phyloP scores from a whole-genome alignment of 2,113 vertebrate genomes.

The Grallaria varia region DNA sequence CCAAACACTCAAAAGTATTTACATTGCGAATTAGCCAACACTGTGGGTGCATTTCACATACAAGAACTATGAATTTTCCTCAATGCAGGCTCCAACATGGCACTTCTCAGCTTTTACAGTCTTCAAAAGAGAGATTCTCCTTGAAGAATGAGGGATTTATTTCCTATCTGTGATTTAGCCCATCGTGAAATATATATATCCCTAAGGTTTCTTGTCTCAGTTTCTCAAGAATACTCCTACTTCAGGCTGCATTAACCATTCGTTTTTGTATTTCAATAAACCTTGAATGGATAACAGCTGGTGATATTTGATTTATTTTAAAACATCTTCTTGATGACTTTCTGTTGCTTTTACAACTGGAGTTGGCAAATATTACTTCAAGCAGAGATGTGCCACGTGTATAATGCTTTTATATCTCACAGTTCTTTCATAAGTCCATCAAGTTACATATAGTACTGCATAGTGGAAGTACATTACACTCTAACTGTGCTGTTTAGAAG shows the following conservation, averaged over 20 bases:
- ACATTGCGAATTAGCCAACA: background rate
- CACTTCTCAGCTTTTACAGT: background rate
- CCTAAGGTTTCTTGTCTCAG: background rate
- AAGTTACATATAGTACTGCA: background rate
- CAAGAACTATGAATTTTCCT: background rate
- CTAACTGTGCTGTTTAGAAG: background rate
- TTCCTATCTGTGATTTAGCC: background rate
- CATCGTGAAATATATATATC: background rate
- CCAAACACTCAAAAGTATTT: background rate
- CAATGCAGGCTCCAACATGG: background rate
- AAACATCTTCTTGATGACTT: background rate
- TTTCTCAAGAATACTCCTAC: background rate
- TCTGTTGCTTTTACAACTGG: background rate
- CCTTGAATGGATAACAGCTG: background rate
- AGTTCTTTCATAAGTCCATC: background rate
- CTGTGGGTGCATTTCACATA: background rate
- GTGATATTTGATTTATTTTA: background rate
- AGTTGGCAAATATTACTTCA: background rate
- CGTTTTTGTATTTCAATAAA: background rate
- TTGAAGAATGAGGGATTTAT: background rate
- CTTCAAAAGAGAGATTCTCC: background rate
- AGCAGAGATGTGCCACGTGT: background rate
- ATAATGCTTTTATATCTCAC: background rate
- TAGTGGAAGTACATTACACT: background rate
- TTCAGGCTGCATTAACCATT: background rate